phyloP scores from a whole-genome alignment of 2,797 vertebrate species.

The Knipowitschia caucasica region DNA sequence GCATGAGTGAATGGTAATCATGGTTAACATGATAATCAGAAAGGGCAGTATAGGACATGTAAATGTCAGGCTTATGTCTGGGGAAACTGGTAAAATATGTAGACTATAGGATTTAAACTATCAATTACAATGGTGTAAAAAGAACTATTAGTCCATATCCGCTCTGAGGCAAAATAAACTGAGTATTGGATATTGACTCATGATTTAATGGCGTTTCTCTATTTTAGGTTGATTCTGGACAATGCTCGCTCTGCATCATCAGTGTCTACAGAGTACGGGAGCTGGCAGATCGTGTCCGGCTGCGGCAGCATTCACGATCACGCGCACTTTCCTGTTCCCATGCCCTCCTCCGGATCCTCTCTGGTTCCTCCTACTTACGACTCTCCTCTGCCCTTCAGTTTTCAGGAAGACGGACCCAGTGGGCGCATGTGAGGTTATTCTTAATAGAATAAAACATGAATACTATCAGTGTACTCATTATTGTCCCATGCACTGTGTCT shows the following conservation, averaged over 20 bases:
- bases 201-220: neutral
- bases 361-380: conserved; percentile 65
- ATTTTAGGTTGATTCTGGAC: conserved; percentile 83
- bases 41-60: too few relatives aligned
- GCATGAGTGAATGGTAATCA: too few relatives aligned
- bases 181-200: too few relatives aligned
- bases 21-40: too few relatives aligned
- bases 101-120: too few relatives aligned
- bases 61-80: too few relatives aligned
- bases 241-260: conserved; percentile 89
- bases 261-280: conserved; percentile 95
- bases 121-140: too few relatives aligned
- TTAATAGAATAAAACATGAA: too few relatives aligned
- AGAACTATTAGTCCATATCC: too few relatives aligned
- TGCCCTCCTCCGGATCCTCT: conserved; percentile 47
- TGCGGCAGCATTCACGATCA: conserved; percentile 96
- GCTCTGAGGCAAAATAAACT: too few relatives aligned
- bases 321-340: conserved; percentile 74
- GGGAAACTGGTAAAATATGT: too few relatives aligned
- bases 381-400: conserved; percentile 89
- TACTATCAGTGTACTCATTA: too few relatives aligned
- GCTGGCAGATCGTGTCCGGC: conserved; percentile 98
- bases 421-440: conserved; percentile 93
- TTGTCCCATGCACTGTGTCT: conserved; percentile 11
- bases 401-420: conserved; percentile 90